Percentiles rank a stretch among this genome's conserved stretches.
Conservation (phyloP, 1,140 invertebrate genomes). For the Papilio polytes region DNA sequence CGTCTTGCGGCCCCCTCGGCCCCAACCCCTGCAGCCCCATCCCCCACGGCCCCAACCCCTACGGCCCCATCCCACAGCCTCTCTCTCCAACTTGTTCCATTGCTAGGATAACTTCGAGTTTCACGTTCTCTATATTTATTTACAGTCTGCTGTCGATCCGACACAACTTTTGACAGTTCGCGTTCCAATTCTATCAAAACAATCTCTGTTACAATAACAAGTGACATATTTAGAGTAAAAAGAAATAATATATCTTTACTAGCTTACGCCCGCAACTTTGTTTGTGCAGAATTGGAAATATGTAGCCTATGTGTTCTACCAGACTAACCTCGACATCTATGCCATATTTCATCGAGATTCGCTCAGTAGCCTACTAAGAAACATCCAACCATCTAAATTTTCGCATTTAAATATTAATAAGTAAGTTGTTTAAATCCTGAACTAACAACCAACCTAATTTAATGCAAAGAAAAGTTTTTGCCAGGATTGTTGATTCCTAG, state of each 20-base stretch:
- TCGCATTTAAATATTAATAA: no score
- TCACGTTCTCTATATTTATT: slow-evolving; percentile 41
- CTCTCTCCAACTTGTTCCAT: slow-evolving; percentile 47
- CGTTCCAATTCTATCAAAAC: slow-evolving; percentile 16
- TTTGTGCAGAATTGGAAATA: no score
- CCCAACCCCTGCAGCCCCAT: slow-evolving; percentile 41
- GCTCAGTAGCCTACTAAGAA: no score
- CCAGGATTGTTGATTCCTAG: background rate
- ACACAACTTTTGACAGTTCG: slow-evolving; percentile 6
- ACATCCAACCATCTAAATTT: no score
- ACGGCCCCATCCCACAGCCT: slow-evolving; percentile 32
- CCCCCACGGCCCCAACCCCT: background rate
- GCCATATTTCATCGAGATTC: no score
- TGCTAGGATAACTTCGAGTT: slow-evolving; percentile 49
- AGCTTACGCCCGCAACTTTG: no score
- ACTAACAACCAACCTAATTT: background rate
- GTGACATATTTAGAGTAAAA: background rate
- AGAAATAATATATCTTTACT: no score
- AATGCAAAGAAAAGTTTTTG: background rate
- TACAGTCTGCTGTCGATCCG: slow-evolving; percentile 3
- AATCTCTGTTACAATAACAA: background rate
- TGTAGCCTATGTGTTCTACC: no score
- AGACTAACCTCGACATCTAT: no score
- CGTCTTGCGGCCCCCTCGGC: slow-evolving; percentile 57
- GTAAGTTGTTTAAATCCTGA: no score